Percentiles rank a stretch among this genome's conserved stretches.
Evolutionary conservation across 2,113 vertebrate species (phyloP).

Genomic region (Actenoides lindsayi): DNA sequence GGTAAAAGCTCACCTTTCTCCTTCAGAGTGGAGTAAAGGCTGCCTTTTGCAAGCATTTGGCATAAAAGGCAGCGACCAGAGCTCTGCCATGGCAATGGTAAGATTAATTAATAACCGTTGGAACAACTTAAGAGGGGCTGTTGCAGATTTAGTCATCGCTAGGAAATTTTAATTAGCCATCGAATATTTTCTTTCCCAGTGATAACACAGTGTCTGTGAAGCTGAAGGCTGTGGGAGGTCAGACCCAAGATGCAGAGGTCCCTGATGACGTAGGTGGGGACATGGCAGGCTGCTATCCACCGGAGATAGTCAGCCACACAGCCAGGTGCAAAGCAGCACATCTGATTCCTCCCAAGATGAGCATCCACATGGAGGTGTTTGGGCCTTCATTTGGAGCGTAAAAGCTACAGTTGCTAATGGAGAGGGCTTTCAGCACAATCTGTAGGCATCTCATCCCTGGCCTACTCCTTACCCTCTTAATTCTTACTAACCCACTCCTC

Average conservation of each 20-base stretch:
- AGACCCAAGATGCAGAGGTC: not conserved
- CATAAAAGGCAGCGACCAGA: not conserved
- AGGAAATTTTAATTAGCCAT: slow-evolving; percentile 8
- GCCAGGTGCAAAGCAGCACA: not conserved
- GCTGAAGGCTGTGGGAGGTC: accelerated
- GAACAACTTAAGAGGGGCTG: not conserved
- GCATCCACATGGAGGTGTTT: not conserved
- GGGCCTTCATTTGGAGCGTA: not conserved
- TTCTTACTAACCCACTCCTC: not conserved
- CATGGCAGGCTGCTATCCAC: not conserved
- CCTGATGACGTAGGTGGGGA: accelerated
- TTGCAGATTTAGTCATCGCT: not conserved
- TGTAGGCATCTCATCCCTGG: not conserved
- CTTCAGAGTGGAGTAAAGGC: accelerated
- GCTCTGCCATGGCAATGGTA: not conserved
- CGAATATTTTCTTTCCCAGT: not conserved
- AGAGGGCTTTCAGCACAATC: not conserved
- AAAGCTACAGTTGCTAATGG: accelerated
- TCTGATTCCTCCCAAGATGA: not conserved
- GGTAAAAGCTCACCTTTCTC: not conserved
- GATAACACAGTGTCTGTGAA: accelerated
- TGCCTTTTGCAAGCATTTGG: not conserved
- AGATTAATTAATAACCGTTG: not conserved
- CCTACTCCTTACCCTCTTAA: not conserved
- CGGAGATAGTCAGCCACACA: not conserved